These are phyloP conservation scores for Semicossyphus pulcher DNA, from an alignment of 2,113 vertebrate genomes.

Conservation along the genomic window DNA sequence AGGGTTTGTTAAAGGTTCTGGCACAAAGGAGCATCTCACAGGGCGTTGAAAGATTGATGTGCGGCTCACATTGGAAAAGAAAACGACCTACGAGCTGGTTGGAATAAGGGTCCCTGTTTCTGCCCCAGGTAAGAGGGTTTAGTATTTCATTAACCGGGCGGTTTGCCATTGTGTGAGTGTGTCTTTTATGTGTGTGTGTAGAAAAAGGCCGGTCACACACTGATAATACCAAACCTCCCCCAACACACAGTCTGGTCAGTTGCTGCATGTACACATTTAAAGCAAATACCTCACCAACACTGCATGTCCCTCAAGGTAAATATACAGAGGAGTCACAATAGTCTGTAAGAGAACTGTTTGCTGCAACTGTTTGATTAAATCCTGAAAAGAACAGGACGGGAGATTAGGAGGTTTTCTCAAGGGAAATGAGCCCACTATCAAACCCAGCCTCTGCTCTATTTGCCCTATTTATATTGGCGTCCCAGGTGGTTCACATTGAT, in stretches of 20 bases:
- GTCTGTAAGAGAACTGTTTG: slow-evolving; percentile 6
- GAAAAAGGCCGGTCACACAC: slow-evolving; percentile 26
- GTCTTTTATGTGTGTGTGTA: slow-evolving; percentile 7
- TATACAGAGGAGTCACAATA: slow-evolving; percentile 3
- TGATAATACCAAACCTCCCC: slow-evolving; percentile 45
- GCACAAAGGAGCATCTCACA: slow-evolving; percentile 20
- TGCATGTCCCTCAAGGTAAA: slow-evolving; percentile 29
- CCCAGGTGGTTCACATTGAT: slow-evolving; percentile 11
- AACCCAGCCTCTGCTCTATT: slow-evolving; percentile 7
- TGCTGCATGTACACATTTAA: slow-evolving; percentile 37
- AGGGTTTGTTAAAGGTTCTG: slow-evolving; percentile 24
- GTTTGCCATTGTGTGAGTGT: slow-evolving; percentile 57
- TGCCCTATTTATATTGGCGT: slow-evolving; percentile 11
- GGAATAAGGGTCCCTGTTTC: slow-evolving; percentile 75
- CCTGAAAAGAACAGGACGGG: slow-evolving; percentile 27
- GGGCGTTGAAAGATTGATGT: slow-evolving; percentile 66
- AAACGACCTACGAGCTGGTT: slow-evolving; percentile 60
- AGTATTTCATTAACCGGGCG: slow-evolving; percentile 52
- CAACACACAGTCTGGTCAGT: slow-evolving; percentile 21
- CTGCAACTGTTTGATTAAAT: slow-evolving; percentile 2
- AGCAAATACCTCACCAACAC: slow-evolving; percentile 9
- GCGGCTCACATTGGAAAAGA: slow-evolving; percentile 50
- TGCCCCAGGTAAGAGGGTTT: slow-evolving; percentile 79
- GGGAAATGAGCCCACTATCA: neutral
- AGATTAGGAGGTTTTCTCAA: slow-evolving; percentile 3